Base-by-base conservation (phyloP, 2,888 invertebrate genomes). In the Apodemia duryi region DNA sequence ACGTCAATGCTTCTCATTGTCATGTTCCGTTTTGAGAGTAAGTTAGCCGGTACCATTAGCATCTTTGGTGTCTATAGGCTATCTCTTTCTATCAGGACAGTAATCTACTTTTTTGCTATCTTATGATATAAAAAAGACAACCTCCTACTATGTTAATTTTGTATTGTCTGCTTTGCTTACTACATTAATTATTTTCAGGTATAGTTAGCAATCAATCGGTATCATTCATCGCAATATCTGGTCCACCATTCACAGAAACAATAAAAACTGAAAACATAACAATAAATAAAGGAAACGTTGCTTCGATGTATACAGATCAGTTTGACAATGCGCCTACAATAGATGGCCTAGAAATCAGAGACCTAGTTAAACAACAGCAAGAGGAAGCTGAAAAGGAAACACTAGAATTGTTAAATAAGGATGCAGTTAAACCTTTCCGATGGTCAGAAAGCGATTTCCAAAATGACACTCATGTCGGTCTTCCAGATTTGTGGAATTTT, bases 401-500 rank as follows among this genome's bases (percentile, higher is more conserved):
- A 29, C 71, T 86, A 52, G 86, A 88, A 63, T 66, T 76, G 64
- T 78, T 83, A 13, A 87, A 86, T 68, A 85, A 78, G 75, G 80
- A 87, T 66, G 73, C 81, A 2, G 76, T 91, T 7, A 83, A 84
- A 65, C 94, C 96, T 0, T 97, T 97, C 83, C 93, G 94, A 75
- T 97, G 97, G 97, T 94, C 95, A 64, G 93, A 93, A 63, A 94
- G 94, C 69, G 92, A 92, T 69, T 95, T 95, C 75, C 91, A 89
- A 3, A 87, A 93, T 67, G 77, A 83, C 63, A 91, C 94, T 0
- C 97, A 96, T 75, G 80, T 93, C 68, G 96, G 96, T 2, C 95
- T 96, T 10, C 96, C 97, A 0, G 95, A 97, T 73, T 81, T 92
- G 62, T 97, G 96, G 93, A 88, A 93, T 62, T 97, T 97, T 78